These are phyloP conservation scores for Mantis religiosa DNA, from an alignment of 2,888 invertebrate species.

Conservation along the genomic window DNA sequence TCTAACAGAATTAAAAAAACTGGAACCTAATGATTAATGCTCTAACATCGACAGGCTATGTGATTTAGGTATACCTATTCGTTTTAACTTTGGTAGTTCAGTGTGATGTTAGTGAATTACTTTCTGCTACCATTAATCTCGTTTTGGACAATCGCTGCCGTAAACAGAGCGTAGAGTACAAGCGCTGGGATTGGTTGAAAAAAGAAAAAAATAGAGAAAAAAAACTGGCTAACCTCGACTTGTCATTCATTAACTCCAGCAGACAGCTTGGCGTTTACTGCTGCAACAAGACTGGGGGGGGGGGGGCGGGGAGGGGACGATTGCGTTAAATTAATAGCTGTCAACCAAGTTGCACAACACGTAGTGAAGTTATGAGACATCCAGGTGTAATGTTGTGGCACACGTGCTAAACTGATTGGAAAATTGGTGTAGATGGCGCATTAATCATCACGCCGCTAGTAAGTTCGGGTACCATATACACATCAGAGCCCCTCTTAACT, in stretches of 20 bases:
- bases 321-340: neutral
- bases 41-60: no score
- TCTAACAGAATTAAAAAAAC: no score
- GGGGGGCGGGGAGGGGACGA: no score
- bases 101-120: neutral
- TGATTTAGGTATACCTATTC: neutral
- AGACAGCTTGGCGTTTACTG: neutral
- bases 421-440: neutral
- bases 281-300: no score
- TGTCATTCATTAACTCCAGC: neutral
- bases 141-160: neutral
- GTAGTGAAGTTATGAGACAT: neutral
- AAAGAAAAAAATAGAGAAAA: neutral
- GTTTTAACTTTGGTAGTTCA: neutral
- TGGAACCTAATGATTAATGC: no score
- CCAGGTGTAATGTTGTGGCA: neutral
- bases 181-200: neutral
- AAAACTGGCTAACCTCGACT: neutral
- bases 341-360: neutral
- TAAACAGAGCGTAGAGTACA: neutral
- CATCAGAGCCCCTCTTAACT: no score
- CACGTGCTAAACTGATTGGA: neutral
- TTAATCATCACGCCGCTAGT: neutral
- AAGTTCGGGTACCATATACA: no score
- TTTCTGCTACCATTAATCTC: neutral